Evolutionary conservation across 35 echinoderm and acorn worm genomes (phyloP), one percentile per base, ranked within the genome.

Genomic region (Acanthaster planci): DNA sequence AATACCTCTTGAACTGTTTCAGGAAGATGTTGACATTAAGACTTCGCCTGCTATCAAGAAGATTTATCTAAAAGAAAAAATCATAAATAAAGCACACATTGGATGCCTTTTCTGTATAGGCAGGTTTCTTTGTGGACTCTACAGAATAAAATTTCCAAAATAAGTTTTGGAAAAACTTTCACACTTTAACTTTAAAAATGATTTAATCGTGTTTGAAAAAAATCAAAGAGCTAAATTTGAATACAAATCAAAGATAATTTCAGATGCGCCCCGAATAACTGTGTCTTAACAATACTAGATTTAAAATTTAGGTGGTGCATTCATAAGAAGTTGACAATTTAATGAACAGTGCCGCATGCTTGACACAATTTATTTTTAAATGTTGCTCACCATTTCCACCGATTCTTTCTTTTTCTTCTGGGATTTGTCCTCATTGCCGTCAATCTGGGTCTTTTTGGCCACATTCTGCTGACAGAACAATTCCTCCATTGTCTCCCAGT

Each of bases 321-420:
- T 14, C 27, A 21, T 59, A 59, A 59, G 27, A 26, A 59, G 56
- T 19, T 1, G 55, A 59, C 27, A 18, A 59, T 18, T 59, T 59
- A n/a, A n/a, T 59, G n/a, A n/a, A n/a, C n/a, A n/a, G n/a, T n/a
- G n/a, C n/a, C n/a, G n/a, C n/a, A n/a, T n/a, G n/a, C n/a, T n/a
- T n/a, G 18, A 35, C 77, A 21, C 7, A 8, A 19, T 56, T 58
- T 56, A 2, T 23, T 51, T 9, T 82, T 26, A 60, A 39, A 34
- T 19, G 40, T 51, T 34, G 37, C 38, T 82, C 3, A 54, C 34
- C 52, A 97, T 90, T 90, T 97, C 95, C 75, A 80, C 52, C 51
- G 95, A 93, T 52, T 98, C 95, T 58, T 89, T 80, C 77, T 98
- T 98, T 60, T 98, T 98, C 64, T 94, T 98, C 82, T 91, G 83